Evolutionary conservation across 2,113 vertebrate genomes (phyloP).

Genomic region (Thalassoma bifasciatum): DNA sequence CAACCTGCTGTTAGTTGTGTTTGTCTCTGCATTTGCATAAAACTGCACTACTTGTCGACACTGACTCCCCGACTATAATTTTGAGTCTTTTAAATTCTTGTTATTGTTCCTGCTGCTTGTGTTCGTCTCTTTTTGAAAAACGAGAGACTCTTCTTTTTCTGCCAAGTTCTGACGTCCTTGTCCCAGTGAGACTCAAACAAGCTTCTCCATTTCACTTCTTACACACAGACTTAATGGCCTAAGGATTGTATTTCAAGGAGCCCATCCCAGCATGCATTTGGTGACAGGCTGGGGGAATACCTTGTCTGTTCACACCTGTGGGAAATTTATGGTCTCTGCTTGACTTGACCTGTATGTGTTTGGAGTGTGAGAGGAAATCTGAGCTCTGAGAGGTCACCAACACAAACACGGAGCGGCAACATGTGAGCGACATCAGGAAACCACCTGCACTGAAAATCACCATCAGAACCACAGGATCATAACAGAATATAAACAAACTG

Average conservation of each 20-base stretch:
- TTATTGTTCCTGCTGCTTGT: background rate
- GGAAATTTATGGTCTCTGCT: conserved; percentile 41
- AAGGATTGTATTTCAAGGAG: conserved; percentile 39
- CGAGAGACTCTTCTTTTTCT: conserved; percentile 7
- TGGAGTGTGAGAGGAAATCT: conserved; percentile 29
- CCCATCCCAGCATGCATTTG: conserved; percentile 39
- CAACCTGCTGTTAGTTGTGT: too few relatives aligned
- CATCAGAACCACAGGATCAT: background rate
- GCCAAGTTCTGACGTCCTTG: background rate
- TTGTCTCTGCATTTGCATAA: conserved; percentile 13
- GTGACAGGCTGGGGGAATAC: conserved; percentile 44
- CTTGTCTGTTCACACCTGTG: conserved; percentile 46
- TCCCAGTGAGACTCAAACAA: background rate
- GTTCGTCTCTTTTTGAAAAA: background rate
- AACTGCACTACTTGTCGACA: conserved; percentile 30
- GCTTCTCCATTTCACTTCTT: background rate
- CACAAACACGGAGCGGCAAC: conserved; percentile 11
- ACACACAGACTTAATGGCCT: conserved; percentile 1
- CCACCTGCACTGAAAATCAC: background rate
- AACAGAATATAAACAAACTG: too few relatives aligned
- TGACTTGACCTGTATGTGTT: conserved; percentile 31
- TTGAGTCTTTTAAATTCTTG: conserved; percentile 12
- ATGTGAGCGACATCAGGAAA: conserved; percentile 9
- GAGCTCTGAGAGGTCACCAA: conserved; percentile 23
- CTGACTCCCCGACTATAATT: conserved; percentile 9